A percentile compares a stretch with the other conserved stretches of the same genome.
Conservation (phyloP, 2,113 vertebrate genomes). For the Ophthalmolycus amberensis region DNA sequence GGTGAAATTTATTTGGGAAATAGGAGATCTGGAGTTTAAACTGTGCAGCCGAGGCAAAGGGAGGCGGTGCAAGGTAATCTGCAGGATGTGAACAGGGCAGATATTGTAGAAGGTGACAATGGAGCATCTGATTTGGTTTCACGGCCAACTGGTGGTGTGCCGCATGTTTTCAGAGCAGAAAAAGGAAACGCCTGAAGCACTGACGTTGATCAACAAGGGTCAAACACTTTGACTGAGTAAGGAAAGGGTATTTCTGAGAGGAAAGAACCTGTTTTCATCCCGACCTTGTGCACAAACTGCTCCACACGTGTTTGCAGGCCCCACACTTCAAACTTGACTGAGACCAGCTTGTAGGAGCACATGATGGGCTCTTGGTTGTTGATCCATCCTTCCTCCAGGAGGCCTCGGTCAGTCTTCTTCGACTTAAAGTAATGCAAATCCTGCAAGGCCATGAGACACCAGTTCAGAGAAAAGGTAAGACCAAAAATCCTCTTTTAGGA, state of each 20-base stretch:
- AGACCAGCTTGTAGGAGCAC: constrained; percentile 99
- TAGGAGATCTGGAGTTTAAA: constrained; percentile 38
- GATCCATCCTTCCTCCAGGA: constrained; percentile 94
- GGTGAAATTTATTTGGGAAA: constrained; percentile 49
- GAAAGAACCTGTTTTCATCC: constrained; percentile 13
- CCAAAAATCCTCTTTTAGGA: neutral
- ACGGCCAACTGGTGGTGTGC: neutral
- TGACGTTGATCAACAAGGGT: neutral
- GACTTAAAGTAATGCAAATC: constrained; percentile 95
- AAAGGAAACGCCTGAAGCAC: constrained; percentile 1
- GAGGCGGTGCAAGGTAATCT: constrained; percentile 13
- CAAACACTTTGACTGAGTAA: constrained; percentile 11
- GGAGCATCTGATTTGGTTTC: constrained; percentile 25
- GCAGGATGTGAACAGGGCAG: constrained; percentile 24
- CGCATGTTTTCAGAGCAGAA: constrained; percentile 17
- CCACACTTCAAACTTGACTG: constrained; percentile 99
- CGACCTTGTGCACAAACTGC: constrained; percentile 98
- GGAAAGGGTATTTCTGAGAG: neutral
- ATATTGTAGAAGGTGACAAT: constrained; percentile 19
- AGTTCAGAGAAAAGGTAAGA: neutral
- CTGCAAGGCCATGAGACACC: constrained; percentile 73
- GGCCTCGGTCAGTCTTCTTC: constrained; percentile 93
- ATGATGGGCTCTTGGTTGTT: constrained; percentile 93
- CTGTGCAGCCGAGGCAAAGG: constrained; percentile 7
- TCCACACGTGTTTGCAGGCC: constrained; percentile 98